These are phyloP conservation scores for Kryptolebias marmoratus DNA, from an alignment of 2,113 vertebrate genomes.

Conservation along the genomic window DNA sequence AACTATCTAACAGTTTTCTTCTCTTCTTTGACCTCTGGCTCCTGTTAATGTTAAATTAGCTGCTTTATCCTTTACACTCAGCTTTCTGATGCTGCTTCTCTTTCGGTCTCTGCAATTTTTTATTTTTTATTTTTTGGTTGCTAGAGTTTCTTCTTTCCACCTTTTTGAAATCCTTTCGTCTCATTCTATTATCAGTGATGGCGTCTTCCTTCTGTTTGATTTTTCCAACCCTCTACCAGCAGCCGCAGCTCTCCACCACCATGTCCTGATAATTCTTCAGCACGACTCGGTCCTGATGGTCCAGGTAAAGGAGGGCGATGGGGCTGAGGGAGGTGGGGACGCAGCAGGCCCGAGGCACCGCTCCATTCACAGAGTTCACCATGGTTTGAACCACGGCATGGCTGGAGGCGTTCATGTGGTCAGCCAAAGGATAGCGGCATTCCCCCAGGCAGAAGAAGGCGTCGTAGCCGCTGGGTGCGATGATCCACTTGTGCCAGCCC, in stretches of 20 bases:
- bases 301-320: conserved; percentile 85
- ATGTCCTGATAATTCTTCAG: conserved; percentile 88
- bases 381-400: conserved; percentile 87
- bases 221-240: conserved; percentile 71
- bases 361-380: conserved; percentile 84
- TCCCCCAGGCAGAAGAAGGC: conserved; percentile 87
- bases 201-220: not conserved
- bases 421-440: conserved; percentile 85
- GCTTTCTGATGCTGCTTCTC: conserved; percentile 35
- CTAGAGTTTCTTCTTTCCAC: conserved; percentile 13
- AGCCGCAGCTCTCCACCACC: conserved; percentile 87
- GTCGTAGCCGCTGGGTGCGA: conserved; percentile 85
- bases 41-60: conserved; percentile 34
- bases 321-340: conserved; percentile 85
- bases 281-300: conserved; percentile 83
- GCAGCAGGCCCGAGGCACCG: conserved; percentile 83
- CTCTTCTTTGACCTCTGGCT: conserved; percentile 13
- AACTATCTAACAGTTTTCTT: not conserved
- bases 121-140: conserved; percentile 11
- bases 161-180: conserved; percentile 8
- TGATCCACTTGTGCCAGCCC: conserved; percentile 87
- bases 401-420: conserved; percentile 88
- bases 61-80: conserved; percentile 23
- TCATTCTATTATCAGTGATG: not conserved
- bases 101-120: conserved; percentile 40